phyloP scores from a whole-genome alignment of 1,140 invertebrate species.

The Tetramorium simillimum region DNA sequence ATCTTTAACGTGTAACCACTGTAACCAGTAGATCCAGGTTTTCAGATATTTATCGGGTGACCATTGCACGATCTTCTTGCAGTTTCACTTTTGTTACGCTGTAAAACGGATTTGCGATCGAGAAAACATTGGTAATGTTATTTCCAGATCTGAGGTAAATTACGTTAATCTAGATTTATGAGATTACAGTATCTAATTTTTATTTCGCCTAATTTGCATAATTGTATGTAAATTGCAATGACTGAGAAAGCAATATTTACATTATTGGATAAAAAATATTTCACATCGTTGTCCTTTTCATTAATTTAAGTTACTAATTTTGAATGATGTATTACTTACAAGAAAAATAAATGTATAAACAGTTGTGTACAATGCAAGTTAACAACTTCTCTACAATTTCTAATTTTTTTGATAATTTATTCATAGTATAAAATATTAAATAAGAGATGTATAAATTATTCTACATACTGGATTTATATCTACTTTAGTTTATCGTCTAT shows the following conservation, averaged over 20 bases:
- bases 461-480: neutral
- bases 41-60: constrained; percentile 10
- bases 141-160: neutral
- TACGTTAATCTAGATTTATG: constrained; percentile 10
- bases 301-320: neutral
- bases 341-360: neutral
- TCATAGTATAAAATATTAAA: neutral
- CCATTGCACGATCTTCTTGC: neutral
- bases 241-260: neutral
- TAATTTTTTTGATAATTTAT: neutral
- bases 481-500: neutral
- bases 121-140: neutral
- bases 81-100: neutral
- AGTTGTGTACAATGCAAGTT: neutral
- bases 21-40: neutral
- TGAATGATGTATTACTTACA: neutral
- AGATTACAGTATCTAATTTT: neutral
- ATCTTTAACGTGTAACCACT: constrained; percentile 38
- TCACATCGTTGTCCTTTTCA: neutral
- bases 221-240: neutral
- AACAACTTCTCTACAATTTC: neutral
- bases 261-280: neutral
- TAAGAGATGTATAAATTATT: neutral
- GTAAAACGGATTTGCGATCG: neutral
- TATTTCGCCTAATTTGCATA: neutral